A percentile compares a stretch with the other conserved stretches of the same genome.
Evolutionary conservation across 2,797 vertebrate species (phyloP).

Genomic region (Lithobates pipiens): DNA sequence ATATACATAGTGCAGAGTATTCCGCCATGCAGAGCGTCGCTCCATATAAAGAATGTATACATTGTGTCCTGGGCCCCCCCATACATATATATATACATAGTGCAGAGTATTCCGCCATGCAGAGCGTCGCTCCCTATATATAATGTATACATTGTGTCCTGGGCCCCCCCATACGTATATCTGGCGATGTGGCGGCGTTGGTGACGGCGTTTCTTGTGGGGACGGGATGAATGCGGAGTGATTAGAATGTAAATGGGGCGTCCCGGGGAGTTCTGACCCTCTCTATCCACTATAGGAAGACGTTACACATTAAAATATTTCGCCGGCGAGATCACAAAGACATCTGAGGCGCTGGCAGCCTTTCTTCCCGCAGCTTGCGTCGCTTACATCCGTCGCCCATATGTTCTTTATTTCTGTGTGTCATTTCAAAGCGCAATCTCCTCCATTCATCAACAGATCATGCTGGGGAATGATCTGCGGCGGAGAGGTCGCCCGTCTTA

Average conservation of each 20-base stretch:
- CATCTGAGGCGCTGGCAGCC: conserved; percentile 69
- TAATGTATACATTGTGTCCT: too few relatives aligned
- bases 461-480: conserved; percentile 55
- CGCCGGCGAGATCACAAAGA: conserved; percentile 61
- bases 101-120: too few relatives aligned
- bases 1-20: not conserved
- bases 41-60: too few relatives aligned
- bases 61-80: too few relatives aligned
- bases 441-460: conserved; percentile 70
- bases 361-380: conserved; percentile 65
- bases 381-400: conserved; percentile 75
- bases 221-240: not conserved
- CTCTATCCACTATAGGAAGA: conserved; percentile 18
- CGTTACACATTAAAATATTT: conserved; percentile 58
- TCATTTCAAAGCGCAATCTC: conserved; percentile 76
- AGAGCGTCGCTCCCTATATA: too few relatives aligned
- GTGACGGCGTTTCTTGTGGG: conserved; percentile 25
- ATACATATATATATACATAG: too few relatives aligned
- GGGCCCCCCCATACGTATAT: not conserved
- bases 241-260: conserved; percentile 17
- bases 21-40: not conserved
- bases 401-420: conserved; percentile 79
- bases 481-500: conserved; percentile 68
- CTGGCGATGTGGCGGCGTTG: not conserved
- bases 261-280: conserved; percentile 57